Percentiles rank a stretch among this genome's conserved stretches.
Conservation (phyloP, 2,113 vertebrate species). For the Chrysemys picta region DNA sequence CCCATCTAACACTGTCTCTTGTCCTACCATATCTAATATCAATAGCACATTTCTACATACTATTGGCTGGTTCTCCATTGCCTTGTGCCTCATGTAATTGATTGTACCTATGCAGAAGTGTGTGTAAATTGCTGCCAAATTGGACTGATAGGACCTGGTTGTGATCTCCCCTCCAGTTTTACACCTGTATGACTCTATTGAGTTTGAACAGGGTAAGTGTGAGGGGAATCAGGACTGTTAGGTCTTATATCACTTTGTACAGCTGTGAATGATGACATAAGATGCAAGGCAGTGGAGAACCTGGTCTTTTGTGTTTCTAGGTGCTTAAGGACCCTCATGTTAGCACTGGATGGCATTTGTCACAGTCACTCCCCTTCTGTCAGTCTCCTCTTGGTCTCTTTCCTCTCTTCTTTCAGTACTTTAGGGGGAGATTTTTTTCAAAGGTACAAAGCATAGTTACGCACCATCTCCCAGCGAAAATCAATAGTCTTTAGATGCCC, state of each 20-base stretch:
- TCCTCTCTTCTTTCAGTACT: neutral
- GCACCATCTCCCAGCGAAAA: constrained; percentile 43
- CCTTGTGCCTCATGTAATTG: neutral
- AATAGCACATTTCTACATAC: neutral
- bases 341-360: neutral
- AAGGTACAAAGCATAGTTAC: neutral
- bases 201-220: neutral
- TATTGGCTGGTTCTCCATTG: accelerated
- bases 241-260: neutral
- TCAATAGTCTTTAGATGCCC: neutral
- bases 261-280: neutral
- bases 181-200: neutral
- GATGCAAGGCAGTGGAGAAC: accelerated
- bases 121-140: neutral
- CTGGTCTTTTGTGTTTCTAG: neutral
- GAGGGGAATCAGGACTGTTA: accelerated
- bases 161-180: neutral
- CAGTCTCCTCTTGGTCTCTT: neutral
- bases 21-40: accelerated
- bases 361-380: neutral
- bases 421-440: neutral
- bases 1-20: neutral
- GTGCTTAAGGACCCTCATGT: neutral
- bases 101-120: neutral
- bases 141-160: neutral